Percentiles rank a stretch among this genome's conserved stretches.
Conservation (phyloP, 35 echinoderm and acorn worm genomes). For the Lytechinus pictus region DNA sequence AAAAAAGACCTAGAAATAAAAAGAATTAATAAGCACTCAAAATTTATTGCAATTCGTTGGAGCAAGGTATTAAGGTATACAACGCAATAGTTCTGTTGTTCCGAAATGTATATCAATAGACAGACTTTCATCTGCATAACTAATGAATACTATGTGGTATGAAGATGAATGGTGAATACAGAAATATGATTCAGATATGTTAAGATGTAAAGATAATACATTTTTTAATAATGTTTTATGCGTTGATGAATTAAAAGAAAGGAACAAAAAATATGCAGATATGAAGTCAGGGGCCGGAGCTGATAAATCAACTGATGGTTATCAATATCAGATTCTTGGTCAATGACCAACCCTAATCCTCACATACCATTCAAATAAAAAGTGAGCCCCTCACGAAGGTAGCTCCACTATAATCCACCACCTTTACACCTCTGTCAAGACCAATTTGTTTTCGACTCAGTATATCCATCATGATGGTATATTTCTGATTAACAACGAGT, state of each 20-base stretch:
- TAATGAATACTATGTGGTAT: too few species aligned
- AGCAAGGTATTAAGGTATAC: too few species aligned
- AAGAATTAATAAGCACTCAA: not conserved
- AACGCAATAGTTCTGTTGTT: too few species aligned
- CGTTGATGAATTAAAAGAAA: not conserved
- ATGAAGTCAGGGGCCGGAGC: not conserved
- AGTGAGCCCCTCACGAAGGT: not conserved
- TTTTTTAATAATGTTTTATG: not conserved
- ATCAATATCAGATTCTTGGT: not conserved
- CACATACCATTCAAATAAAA: not conserved
- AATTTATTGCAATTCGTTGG: too few species aligned
- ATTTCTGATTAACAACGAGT: not conserved
- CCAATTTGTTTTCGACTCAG: not conserved
- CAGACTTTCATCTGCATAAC: too few species aligned
- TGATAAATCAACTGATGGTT: not conserved
- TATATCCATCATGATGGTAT: not conserved
- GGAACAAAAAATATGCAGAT: not conserved
- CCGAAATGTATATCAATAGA: too few species aligned
- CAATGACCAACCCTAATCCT: not conserved
- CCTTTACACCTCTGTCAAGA: not conserved
- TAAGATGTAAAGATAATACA: not conserved
- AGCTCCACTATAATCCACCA: not conserved
- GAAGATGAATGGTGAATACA: too few species aligned
- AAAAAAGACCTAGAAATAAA: not conserved
- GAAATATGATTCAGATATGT: too few species aligned